A percentile compares a stretch with the other conserved stretches of the same genome.
phyloP scores from a whole-genome alignment of 2,113 vertebrate species.

The Dissostichus mawsoni region DNA sequence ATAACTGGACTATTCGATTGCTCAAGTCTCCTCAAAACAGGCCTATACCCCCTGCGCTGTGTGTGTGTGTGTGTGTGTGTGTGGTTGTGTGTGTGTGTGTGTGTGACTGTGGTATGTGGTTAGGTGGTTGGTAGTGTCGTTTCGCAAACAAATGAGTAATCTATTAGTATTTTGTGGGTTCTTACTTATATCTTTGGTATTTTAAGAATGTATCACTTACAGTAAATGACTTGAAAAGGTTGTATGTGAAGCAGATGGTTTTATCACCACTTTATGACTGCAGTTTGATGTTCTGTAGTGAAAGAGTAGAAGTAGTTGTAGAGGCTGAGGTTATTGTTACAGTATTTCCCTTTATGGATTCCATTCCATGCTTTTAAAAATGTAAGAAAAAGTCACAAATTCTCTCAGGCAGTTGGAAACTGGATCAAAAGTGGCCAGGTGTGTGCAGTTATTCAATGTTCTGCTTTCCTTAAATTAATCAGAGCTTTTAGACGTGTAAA shows the following conservation, averaged over 20 bases:
- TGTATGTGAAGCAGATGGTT: background rate
- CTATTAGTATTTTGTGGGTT: slow-evolving; percentile 9
- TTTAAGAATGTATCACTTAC: background rate
- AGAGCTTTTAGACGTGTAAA: too few relatives aligned
- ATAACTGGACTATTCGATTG: slow-evolving; percentile 23
- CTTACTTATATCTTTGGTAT: background rate
- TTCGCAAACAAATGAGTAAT: slow-evolving; percentile 8
- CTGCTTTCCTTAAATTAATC: too few relatives aligned
- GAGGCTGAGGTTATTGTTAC: too few relatives aligned
- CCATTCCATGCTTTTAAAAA: background rate
- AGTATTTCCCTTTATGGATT: too few relatives aligned
- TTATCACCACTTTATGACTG: background rate
- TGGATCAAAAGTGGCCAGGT: background rate
- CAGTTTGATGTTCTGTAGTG: background rate
- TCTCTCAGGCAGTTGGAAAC: background rate
- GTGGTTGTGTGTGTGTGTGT: background rate
- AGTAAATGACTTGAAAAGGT: background rate
- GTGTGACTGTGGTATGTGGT: slow-evolving; percentile 6
- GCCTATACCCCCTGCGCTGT: background rate
- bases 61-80: background rate
- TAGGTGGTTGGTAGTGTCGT: slow-evolving; percentile 6
- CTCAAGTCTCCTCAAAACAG: slow-evolving; percentile 31
- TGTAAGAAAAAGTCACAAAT: background rate
- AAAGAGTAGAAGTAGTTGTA: background rate
- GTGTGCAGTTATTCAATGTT: too few relatives aligned